Percentiles rank a stretch among this genome's conserved stretches.
Evolutionary conservation across 2,113 vertebrate genomes (phyloP).

Genomic region (Notothenia coriiceps): DNA sequence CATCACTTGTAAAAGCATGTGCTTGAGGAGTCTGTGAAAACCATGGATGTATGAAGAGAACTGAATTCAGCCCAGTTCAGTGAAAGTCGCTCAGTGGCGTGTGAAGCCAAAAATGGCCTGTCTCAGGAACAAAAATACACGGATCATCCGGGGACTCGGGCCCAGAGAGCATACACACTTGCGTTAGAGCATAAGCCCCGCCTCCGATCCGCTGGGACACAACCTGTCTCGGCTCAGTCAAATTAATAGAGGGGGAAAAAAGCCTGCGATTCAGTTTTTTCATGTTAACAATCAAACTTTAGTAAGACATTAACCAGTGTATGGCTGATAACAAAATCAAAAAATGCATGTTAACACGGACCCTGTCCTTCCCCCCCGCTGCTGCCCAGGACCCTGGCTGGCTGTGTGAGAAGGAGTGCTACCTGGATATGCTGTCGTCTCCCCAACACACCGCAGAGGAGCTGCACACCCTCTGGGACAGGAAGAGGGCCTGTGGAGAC

Average conservation of each 20-base stretch:
- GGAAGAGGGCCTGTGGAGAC: constrained; percentile 89
- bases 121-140: too few species aligned
- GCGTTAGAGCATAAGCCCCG: too few species aligned
- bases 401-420: constrained; percentile 95
- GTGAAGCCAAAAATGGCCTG: too few species aligned
- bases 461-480: constrained; percentile 88
- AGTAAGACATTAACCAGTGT: neutral
- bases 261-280: too few species aligned
- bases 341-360: too few species aligned
- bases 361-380: neutral
- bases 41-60: neutral
- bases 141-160: too few species aligned
- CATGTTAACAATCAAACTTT: constrained; percentile 1
- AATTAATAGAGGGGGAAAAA: too few species aligned
- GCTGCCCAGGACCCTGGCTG: constrained; percentile 90
- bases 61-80: too few species aligned
- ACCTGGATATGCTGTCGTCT: constrained; percentile 94
- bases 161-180: too few species aligned
- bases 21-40: neutral
- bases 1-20: neutral
- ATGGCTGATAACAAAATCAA: neutral
- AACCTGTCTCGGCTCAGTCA: too few species aligned
- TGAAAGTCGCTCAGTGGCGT: too few species aligned
- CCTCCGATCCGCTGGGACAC: too few species aligned
- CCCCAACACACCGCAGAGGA: constrained; percentile 92